A percentile compares a stretch with the other conserved stretches of the same genome.
These are phyloP conservation scores for Nowickia ferox DNA, from an alignment of 2,888 invertebrate genomes.

Conservation along the genomic window DNA sequence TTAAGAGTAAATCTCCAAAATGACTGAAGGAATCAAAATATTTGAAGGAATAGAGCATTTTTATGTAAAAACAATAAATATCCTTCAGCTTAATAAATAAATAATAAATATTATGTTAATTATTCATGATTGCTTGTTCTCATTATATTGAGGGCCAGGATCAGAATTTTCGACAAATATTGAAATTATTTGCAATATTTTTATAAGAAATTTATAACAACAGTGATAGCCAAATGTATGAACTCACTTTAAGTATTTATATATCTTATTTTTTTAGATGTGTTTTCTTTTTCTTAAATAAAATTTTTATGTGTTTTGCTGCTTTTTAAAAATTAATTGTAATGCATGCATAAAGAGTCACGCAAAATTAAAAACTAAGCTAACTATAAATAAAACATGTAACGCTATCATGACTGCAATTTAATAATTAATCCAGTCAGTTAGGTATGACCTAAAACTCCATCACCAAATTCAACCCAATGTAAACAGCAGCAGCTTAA, in stretches of 20 bases:
- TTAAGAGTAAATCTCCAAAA: neutral
- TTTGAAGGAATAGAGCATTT: constrained; percentile 35
- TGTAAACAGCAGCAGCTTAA: constrained; percentile 20
- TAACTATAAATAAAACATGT: constrained; percentile 40
- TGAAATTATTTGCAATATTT: too few relatives aligned
- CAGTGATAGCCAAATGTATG: neutral
- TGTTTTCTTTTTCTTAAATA: neutral
- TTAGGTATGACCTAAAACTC: constrained; percentile 23
- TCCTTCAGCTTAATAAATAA: too few relatives aligned
- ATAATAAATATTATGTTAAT: too few relatives aligned
- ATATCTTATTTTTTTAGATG: constrained; percentile 27
- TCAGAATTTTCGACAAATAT: too few relatives aligned
- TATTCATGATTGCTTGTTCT: too few relatives aligned
- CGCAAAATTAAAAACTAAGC: constrained; percentile 44
- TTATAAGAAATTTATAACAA: neutral
- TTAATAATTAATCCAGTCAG: constrained; percentile 9
- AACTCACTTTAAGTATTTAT: neutral
- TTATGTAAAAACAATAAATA: too few relatives aligned
- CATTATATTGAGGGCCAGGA: too few relatives aligned
- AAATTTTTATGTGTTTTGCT: constrained; percentile 55
- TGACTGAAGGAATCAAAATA: neutral
- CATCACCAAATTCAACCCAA: constrained; percentile 15
- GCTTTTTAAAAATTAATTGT: constrained; percentile 61
- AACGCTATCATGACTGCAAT: constrained; percentile 34
- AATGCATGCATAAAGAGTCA: constrained; percentile 69